phyloP scores from a whole-genome alignment of 1,140 invertebrate genomes.

The Drosophila prosaltans region DNA sequence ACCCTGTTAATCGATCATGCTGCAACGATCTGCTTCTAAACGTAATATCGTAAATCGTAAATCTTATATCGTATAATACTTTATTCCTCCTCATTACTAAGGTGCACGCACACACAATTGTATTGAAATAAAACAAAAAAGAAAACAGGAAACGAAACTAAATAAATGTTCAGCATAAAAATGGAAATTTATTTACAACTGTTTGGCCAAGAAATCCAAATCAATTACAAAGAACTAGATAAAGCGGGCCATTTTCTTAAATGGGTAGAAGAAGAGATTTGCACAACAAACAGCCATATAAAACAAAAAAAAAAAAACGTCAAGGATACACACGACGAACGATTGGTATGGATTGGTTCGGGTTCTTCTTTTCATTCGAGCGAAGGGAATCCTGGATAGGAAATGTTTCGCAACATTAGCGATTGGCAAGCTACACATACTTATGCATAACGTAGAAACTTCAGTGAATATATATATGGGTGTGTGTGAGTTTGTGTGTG shows the following conservation, averaged over 20 bases:
- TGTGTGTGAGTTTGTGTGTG: slow-evolving; percentile 13
- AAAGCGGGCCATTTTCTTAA: slow-evolving; percentile 50
- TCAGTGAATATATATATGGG: slow-evolving; percentile 14
- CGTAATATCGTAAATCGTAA: background rate
- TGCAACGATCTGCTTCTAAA: slow-evolving; percentile 9
- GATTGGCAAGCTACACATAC: slow-evolving; percentile 59
- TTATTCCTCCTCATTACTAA: slow-evolving; percentile 34
- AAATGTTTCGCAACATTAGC: slow-evolving; percentile 65
- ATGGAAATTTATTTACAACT: slow-evolving; percentile 53
- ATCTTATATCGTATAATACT: background rate
- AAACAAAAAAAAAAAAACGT: slow-evolving; percentile 10
- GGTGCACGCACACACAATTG: slow-evolving; percentile 63
- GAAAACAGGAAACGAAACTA: background rate
- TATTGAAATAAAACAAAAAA: slow-evolving; percentile 13
- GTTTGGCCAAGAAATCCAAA: slow-evolving; percentile 26
- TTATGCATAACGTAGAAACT: slow-evolving; percentile 25
- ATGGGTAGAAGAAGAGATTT: slow-evolving; percentile 9
- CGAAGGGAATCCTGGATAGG: slow-evolving; percentile 13
- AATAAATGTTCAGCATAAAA: slow-evolving; percentile 5
- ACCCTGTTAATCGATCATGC: slow-evolving; percentile 48
- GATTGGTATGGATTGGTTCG: background rate
- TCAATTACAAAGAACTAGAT: slow-evolving; percentile 42
- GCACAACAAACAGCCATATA: slow-evolving; percentile 70
- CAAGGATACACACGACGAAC: slow-evolving; percentile 14
- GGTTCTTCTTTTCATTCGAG: background rate